Evolutionary conservation across 2,113 vertebrate genomes (phyloP).

Genomic region (Vidua chalybeata): DNA sequence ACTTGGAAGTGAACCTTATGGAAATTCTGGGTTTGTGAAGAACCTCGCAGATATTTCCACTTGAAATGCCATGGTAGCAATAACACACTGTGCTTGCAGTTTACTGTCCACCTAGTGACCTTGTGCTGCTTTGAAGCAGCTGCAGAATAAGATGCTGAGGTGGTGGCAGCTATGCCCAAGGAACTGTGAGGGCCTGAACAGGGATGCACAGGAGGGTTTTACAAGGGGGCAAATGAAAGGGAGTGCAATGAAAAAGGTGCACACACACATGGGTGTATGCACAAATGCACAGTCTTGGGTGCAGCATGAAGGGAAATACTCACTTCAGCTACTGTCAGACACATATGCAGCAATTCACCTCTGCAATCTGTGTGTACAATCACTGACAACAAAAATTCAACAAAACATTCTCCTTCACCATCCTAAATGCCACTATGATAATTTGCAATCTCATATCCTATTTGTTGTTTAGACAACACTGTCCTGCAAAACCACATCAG

Average conservation of each 20-base stretch:
- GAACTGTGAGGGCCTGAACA: neutral
- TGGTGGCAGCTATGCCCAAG: neutral
- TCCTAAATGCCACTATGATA: neutral
- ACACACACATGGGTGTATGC: accelerated
- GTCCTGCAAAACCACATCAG: neutral
- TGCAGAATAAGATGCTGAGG: neutral
- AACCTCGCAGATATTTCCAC: slow-evolving; percentile 60
- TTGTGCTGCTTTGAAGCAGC: neutral
- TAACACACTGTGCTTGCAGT: slow-evolving; percentile 2
- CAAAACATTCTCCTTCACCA: neutral
- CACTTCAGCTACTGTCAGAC: neutral
- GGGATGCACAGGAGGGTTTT: neutral
- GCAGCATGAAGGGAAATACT: neutral
- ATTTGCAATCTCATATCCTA: neutral
- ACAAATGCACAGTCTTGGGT: neutral
- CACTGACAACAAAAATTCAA: neutral
- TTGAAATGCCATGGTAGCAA: slow-evolving; percentile 47
- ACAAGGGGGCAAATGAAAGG: neutral
- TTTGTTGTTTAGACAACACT: neutral
- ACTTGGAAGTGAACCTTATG: slow-evolving; percentile 51
- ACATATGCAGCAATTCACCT: neutral
- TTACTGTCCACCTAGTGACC: slow-evolving; percentile 36
- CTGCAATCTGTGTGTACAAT: neutral
- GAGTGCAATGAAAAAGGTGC: neutral
- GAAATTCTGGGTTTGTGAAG: slow-evolving; percentile 56